Evolutionary conservation across 2,797 vertebrate genomes (phyloP).

Genomic region (Perodicticus potto): DNA sequence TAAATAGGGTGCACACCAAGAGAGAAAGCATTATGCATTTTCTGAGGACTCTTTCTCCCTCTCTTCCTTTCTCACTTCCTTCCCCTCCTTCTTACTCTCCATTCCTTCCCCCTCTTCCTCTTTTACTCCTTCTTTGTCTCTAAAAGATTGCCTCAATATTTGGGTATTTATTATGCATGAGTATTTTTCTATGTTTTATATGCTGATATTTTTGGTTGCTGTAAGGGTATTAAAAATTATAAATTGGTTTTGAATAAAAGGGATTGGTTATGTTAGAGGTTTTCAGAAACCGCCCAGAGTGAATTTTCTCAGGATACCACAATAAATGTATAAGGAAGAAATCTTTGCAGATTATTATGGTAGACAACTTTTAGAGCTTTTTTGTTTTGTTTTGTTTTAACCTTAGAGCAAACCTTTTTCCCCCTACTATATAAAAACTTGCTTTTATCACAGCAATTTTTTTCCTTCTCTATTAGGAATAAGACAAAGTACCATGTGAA

Average conservation of each 20-base stretch:
- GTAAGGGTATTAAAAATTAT: conserved; percentile 62
- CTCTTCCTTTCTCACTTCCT: background rate
- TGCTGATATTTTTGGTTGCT: conserved; percentile 40
- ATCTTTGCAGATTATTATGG: background rate
- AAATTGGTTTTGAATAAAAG: conserved; percentile 51
- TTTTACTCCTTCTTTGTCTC: background rate
- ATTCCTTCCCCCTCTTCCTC: background rate
- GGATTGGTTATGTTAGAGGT: background rate
- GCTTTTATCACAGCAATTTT: conserved; percentile 74
- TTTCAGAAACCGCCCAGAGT: conserved; percentile 65
- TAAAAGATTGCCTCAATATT: conserved; percentile 41
- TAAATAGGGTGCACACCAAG: background rate
- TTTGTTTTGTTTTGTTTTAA: conserved; percentile 59
- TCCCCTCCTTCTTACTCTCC: background rate
- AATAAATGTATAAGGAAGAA: conserved; percentile 61
- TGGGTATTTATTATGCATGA: conserved; percentile 10
- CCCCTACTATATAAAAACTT: conserved; percentile 56
- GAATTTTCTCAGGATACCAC: conserved; percentile 49
- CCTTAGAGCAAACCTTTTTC: conserved; percentile 74
- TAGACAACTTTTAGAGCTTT: conserved; percentile 57
- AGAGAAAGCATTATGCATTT: background rate
- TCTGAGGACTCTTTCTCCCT: background rate
- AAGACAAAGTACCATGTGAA: conserved; percentile 53
- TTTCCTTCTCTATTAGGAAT: conserved; percentile 59
- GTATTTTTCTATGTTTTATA: background rate